Conservation (phyloP, 2,113 vertebrate genomes). For the Anoura caudifer region DNA sequence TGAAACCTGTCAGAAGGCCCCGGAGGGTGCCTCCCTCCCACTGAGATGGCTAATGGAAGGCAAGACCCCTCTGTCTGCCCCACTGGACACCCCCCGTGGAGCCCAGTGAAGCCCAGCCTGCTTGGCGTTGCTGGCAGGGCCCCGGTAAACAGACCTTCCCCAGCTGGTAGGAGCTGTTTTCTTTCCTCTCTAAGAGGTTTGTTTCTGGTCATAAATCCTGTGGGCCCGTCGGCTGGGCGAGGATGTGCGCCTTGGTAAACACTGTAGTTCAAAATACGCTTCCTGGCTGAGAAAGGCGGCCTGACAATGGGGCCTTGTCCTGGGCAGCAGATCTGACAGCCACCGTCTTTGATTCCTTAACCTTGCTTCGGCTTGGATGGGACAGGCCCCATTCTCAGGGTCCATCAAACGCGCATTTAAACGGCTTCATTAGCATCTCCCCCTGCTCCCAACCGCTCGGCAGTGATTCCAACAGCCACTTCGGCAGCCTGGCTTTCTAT, state of each 20-base stretch:
- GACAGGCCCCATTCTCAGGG: slow-evolving; percentile 74
- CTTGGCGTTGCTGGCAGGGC: slow-evolving; percentile 64
- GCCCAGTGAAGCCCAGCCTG: slow-evolving; percentile 61
- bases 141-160: slow-evolving; percentile 41
- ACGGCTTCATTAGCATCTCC: slow-evolving; percentile 80
- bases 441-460: slow-evolving; percentile 59
- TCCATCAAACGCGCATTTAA: slow-evolving; percentile 81
- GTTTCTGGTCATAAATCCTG: slow-evolving; percentile 82
- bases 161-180: slow-evolving; percentile 52
- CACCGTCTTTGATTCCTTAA: slow-evolving; percentile 81
- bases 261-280: slow-evolving; percentile 77
- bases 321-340: slow-evolving; percentile 68
- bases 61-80: slow-evolving; percentile 68
- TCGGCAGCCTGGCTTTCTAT: slow-evolving; percentile 73
- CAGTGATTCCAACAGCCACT: slow-evolving; percentile 56
- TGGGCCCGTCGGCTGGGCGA: slow-evolving; percentile 59
- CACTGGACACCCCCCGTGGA: slow-evolving; percentile 67
- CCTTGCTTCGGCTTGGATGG: slow-evolving; percentile 79
- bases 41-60: slow-evolving; percentile 63
- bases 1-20: slow-evolving; percentile 53
- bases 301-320: slow-evolving; percentile 80
- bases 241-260: slow-evolving; percentile 75
- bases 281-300: slow-evolving; percentile 72
- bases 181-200: slow-evolving; percentile 72
- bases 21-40: slow-evolving; percentile 51